Evolutionary conservation across 1,140 invertebrate genomes (phyloP).

Genomic region (Drosophila tani): DNA sequence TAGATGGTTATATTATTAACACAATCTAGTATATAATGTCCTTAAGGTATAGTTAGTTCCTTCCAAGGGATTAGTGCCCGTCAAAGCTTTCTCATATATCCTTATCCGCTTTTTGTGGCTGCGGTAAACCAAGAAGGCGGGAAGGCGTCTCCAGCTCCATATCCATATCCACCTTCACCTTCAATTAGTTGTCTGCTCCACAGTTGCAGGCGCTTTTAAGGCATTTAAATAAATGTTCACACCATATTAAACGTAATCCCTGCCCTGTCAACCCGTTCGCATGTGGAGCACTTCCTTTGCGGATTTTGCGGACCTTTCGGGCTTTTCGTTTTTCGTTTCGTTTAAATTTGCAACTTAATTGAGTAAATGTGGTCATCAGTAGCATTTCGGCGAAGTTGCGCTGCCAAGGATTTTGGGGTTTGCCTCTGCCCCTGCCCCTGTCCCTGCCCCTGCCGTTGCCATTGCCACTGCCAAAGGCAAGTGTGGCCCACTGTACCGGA

Average conservation of each 20-base stretch:
- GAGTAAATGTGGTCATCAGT: conserved; percentile 70
- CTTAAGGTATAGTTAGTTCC: neutral
- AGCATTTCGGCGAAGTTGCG: conserved; percentile 38
- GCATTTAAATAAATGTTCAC: conserved; percentile 62
- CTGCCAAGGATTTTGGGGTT: neutral
- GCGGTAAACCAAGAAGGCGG: neutral
- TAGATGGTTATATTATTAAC: too few species aligned
- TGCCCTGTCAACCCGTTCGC: conserved; percentile 17
- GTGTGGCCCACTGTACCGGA: conserved; percentile 51
- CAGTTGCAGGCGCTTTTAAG: conserved; percentile 2
- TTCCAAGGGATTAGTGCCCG: neutral
- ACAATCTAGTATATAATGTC: neutral
- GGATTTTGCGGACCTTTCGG: neutral
- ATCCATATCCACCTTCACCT: conserved; percentile 13
- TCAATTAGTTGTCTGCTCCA: conserved; percentile 19
- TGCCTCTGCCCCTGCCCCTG: neutral
- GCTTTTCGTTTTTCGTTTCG: conserved; percentile 4
- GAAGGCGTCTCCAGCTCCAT: neutral
- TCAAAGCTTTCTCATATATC: conserved; percentile 9
- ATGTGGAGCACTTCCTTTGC: neutral
- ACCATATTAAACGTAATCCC: conserved; percentile 61
- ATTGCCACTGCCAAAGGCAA: conserved; percentile 39
- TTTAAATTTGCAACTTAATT: conserved; percentile 65
- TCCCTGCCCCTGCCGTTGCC: neutral
- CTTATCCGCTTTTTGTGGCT: neutral